Base-by-base conservation (phyloP, 2,797 vertebrate species). In the Scomberomorus guttatus region DNA sequence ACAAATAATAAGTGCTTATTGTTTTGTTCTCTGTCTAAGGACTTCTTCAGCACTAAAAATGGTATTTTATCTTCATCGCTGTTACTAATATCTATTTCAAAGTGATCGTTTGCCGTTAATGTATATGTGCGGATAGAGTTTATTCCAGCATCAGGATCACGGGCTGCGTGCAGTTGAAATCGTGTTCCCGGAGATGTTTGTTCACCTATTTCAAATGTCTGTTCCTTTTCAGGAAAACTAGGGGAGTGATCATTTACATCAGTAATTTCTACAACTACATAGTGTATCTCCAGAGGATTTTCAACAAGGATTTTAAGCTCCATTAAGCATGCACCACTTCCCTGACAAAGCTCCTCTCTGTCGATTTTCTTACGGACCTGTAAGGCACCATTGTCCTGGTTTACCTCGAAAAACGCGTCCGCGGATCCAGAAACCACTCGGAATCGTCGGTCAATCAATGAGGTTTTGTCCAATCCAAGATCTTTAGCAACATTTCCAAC, bases 401-500 rank as follows among this genome's bases (percentile, higher is more conserved):
- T 95, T 70, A 95, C 90, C 82, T 90, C 88, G 72, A 96, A 94
- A 72, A 92, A 89, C 17, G 85, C 71, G 34, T 86, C 89, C 6
- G 75, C 82, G 6, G 72, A 87, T 51, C 90, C 90, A 70, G 94
- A 93, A 17, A 90, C 89, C 74, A 95, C 85, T 67, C 94, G 94
- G 37, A 96, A 95, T 32, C 91, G 77, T 72, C 96, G 92, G 1
- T 93, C 90, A 24, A 69, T 75, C 75, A 96, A 88, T 6, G 91
- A 92, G 3, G 29, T 55, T 24, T 90, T 74, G 55, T 96, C 95
- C 59, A 96, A 84, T 20, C 94, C 94, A 55, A 97, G 87, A 83
- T 97, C 96, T 83, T 95, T 96, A 0, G 95, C 95, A 5, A 96
- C 87, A 74, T 95, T 95, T 52, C 96, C 96, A 67, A 96, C 94